Percentiles rank a stretch among this genome's conserved stretches.
These are phyloP conservation scores for Boleophthalmus pectinirostris DNA, from an alignment of 2,113 vertebrate species.

Conservation along the genomic window DNA sequence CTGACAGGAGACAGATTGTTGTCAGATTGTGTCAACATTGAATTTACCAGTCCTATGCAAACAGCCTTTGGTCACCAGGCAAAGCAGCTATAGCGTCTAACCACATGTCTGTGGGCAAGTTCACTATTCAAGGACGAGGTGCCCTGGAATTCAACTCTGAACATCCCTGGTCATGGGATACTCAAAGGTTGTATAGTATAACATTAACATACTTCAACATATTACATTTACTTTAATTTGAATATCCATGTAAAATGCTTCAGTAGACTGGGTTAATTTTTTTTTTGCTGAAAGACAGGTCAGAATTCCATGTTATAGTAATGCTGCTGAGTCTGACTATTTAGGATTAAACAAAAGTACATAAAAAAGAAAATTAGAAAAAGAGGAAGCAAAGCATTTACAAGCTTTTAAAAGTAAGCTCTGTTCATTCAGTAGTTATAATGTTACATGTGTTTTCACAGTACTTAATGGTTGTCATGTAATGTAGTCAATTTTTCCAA, in stretches of 20 bases:
- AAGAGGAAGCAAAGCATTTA: background rate
- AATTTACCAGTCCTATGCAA: constrained; percentile 42
- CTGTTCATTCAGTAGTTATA: background rate
- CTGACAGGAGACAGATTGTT: constrained; percentile 43
- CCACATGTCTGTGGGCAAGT: constrained; percentile 12
- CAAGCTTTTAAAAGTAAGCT: background rate
- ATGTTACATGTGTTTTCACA: background rate
- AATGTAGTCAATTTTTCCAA: background rate
- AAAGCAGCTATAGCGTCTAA: constrained; percentile 27
- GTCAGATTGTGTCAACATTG: constrained; percentile 54
- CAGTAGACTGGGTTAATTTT: no score
- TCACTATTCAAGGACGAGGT: constrained; percentile 44
- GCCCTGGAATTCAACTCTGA: constrained; percentile 5
- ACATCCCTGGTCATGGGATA: constrained; percentile 5
- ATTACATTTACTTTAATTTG: background rate
- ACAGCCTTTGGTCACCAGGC: constrained; percentile 47
- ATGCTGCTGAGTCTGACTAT: background rate
- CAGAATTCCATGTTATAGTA: background rate
- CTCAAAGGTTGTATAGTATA: no score
- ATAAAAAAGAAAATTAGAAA: background rate
- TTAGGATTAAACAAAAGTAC: background rate
- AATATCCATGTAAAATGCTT: background rate
- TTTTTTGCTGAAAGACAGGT: no score
- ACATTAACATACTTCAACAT: no score
- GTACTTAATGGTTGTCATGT: background rate